Evolutionary conservation across 2,888 invertebrate species (phyloP).

Genomic region (Synergus japonicus): DNA sequence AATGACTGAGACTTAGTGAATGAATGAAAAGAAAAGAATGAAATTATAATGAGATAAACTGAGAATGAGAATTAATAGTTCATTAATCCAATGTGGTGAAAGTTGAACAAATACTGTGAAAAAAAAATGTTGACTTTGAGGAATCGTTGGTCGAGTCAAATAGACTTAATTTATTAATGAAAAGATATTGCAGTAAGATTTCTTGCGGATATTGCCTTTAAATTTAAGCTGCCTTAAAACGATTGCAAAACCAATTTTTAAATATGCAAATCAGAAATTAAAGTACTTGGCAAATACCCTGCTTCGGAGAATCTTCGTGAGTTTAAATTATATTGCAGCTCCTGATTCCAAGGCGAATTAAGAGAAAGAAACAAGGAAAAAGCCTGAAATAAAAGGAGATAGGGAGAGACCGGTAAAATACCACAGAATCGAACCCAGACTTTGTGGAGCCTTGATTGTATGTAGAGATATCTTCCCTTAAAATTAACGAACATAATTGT

Average conservation of each 20-base stretch:
- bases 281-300: conserved; percentile 31
- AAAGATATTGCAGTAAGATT: conserved; percentile 6
- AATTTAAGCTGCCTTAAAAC: conserved; percentile 13
- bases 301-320: conserved; percentile 33
- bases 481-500: neutral
- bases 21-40: neutral
- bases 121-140: neutral
- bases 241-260: conserved; percentile 34
- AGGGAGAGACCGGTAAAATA: conserved; percentile 20
- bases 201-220: neutral
- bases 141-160: neutral
- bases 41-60: neutral
- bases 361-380: conserved; percentile 26
- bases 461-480: conserved; percentile 6
- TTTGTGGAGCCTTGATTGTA: conserved; percentile 35
- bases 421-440: conserved; percentile 28
- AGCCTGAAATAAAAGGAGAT: conserved; percentile 20
- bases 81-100: neutral
- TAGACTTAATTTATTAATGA: neutral
- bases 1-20: neutral
- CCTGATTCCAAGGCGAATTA: conserved; percentile 31
- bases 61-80: neutral
- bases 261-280: conserved; percentile 37
- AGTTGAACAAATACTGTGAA: neutral
- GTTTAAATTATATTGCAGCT: conserved; percentile 35